phyloP scores from a whole-genome alignment of 1,140 invertebrate species.

The Euglossa dilemma region DNA sequence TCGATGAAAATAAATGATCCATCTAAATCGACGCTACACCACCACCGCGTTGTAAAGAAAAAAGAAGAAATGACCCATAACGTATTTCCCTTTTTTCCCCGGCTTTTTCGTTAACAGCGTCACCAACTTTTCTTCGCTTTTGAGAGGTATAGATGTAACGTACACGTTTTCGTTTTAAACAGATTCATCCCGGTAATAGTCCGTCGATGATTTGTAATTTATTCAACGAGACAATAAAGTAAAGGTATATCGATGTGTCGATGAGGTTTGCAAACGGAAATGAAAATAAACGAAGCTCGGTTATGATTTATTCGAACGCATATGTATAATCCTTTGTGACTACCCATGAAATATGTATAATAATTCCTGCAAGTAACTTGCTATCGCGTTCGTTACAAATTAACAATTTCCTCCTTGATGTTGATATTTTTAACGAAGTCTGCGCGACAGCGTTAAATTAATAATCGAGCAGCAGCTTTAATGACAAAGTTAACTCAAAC shows the following conservation, averaged over 20 bases:
- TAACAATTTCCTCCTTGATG: not conserved
- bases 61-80: not conserved
- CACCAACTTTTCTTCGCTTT: not conserved
- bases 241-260: too few relatives aligned
- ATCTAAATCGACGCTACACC: not conserved
- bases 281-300: not conserved
- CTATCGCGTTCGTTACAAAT: not conserved
- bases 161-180: too few relatives aligned
- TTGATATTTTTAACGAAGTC: not conserved
- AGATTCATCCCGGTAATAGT: too few relatives aligned
- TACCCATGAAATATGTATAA: not conserved
- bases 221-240: not conserved
- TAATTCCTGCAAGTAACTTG: not conserved
- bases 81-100: not conserved
- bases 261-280: not conserved
- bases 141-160: too few relatives aligned
- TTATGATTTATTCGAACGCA: not conserved
- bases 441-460: not conserved
- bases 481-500: too few relatives aligned
- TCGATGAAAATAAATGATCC: conserved; percentile 35
- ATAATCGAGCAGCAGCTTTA: too few relatives aligned
- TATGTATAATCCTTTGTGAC: not conserved
- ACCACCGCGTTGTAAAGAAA: not conserved
- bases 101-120: not conserved
- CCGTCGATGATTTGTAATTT: not conserved